Evolutionary conservation across 2,888 invertebrate genomes (phyloP).

Genomic region (Himalopsyche japonica): DNA sequence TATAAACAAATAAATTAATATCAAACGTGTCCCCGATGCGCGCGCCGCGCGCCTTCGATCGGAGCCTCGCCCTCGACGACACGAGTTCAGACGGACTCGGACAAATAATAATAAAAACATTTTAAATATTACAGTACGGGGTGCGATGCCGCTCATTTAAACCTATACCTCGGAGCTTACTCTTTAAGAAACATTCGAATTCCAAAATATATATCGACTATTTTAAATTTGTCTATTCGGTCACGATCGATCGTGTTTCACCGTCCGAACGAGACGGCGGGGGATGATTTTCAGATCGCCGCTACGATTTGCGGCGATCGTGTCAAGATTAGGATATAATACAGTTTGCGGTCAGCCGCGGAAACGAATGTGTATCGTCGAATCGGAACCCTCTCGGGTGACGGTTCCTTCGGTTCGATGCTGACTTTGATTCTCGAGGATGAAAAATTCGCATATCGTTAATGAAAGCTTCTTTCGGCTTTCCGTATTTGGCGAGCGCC

Average conservation of each 20-base stretch:
- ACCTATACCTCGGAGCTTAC: conserved; percentile 31
- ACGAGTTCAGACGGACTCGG: conserved; percentile 5
- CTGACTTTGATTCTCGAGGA: background rate
- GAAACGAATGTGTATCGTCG: background rate
- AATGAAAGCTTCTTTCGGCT: background rate
- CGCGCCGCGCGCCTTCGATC: background rate
- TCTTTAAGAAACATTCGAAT: conserved; percentile 22
- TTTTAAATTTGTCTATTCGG: background rate
- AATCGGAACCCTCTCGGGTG: background rate
- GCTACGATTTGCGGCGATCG: background rate
- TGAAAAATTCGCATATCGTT: background rate
- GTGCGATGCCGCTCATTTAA: conserved; percentile 16
- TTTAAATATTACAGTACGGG: conserved; percentile 16
- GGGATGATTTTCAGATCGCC: background rate
- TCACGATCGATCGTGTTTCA: background rate
- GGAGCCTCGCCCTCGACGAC: background rate
- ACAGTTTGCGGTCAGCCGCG: background rate
- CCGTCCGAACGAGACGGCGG: background rate
- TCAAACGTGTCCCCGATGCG: background rate
- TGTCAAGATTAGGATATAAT: background rate
- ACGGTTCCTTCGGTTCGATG: background rate
- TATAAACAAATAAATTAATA: conserved; percentile 6
- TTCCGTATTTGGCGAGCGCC: background rate
- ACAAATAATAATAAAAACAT: conserved; percentile 24
- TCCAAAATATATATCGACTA: conserved; percentile 31